A percentile compares a stretch with the other conserved stretches of the same genome.
phyloP scores from a whole-genome alignment of 2,797 vertebrate genomes.

The Sarcoramphus papa region DNA sequence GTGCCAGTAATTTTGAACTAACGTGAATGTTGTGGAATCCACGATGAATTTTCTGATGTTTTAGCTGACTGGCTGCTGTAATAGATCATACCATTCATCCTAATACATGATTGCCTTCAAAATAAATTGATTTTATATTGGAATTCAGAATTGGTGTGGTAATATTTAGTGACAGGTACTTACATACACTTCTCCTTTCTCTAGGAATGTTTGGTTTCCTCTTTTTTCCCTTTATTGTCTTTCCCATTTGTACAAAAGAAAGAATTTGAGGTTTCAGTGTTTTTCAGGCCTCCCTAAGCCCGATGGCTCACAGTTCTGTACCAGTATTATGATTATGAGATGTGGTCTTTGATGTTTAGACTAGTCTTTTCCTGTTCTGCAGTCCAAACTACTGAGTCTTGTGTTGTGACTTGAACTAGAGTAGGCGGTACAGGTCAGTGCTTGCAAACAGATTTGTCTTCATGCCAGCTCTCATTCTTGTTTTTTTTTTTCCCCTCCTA shows the following conservation, averaged over 20 bases:
- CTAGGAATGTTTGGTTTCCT: not conserved
- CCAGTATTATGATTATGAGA: not conserved
- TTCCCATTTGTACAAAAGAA: not conserved
- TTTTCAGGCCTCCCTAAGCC: not conserved
- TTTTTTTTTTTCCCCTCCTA: not conserved
- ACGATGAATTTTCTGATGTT: not conserved
- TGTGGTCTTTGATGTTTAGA: not conserved
- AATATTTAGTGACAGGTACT: not conserved
- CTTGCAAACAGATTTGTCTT: conserved; percentile 1
- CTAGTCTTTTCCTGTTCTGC: not conserved
- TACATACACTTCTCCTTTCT: not conserved
- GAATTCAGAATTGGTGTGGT: not conserved
- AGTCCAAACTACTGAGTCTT: not conserved
- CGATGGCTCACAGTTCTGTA: not conserved
- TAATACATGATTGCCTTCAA: not conserved
- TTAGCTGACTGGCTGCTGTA: not conserved
- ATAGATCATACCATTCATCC: not conserved
- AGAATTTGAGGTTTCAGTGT: not conserved
- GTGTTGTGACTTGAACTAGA: not conserved
- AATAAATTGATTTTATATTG: not conserved
- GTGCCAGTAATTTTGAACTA: not conserved
- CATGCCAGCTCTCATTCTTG: not conserved
- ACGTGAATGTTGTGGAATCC: not conserved
- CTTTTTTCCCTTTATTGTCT: not conserved
- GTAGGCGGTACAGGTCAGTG: not conserved